Evolutionary conservation across 1,140 invertebrate species (phyloP), one percentile per base, ranked within the genome.

Genomic region (Megalopta genalis): DNA sequence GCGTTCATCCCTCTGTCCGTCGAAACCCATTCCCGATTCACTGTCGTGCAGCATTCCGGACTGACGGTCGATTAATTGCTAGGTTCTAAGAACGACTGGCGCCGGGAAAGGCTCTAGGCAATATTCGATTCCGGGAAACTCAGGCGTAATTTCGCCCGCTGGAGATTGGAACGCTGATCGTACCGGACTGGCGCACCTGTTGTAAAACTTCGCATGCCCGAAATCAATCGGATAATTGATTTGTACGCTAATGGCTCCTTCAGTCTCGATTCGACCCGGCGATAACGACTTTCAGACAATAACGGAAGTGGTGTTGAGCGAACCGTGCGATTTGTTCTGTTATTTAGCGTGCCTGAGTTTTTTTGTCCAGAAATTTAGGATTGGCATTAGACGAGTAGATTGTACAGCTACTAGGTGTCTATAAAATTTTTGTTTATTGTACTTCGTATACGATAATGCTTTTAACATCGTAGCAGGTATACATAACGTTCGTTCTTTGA

Each of bases 21-120:
- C 79, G 71, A 85, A 80, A 71, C 83, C 83, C 74, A 80, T 81
- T 86, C 80, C 67, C 54, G 64, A 84, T 84, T 77, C 72, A 74
- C n/a, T 57, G 71, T 63, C 77, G 72, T 67, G 39, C 76, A 18
- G 69, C 62, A 54, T 74, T 59, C 70, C 77, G 1, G 60, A 27
- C 77, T 81, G 82, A 84, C 83, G 82, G 82, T 52, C 78, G 64
- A 84, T 85, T 85, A 85, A 85, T 85, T 72, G 69, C 37, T 46
- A 49, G 76, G 72, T 78, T 78, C 76, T 65, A 59, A 78, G 76
- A 72, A 78, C 76, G 76, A 60, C 46, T 64, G n/a, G 57, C 76
- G 39, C 23, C n/a, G n/a, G 54, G 54, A 78, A 78, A 59, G 49
- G 68, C 37, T 49, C 39, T 52, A 23, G 60, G 64, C 76, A 59